phyloP scores from a whole-genome alignment of 2,888 invertebrate genomes.

The Glomeris marginata region DNA sequence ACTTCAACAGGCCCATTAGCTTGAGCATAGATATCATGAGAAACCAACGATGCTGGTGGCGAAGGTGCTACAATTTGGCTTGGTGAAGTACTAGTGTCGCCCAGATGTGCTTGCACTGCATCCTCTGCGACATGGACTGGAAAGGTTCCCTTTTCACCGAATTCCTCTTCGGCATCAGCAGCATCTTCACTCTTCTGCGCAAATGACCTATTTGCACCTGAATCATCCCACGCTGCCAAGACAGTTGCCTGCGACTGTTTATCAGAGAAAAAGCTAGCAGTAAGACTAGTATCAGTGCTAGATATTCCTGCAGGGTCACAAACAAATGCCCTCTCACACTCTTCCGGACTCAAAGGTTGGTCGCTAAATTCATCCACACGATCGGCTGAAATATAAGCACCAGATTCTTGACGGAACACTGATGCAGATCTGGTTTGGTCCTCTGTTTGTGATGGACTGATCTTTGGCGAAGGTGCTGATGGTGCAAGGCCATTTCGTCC shows the following conservation, averaged over 20 bases:
- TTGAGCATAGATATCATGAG: constrained; percentile 15
- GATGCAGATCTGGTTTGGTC: neutral
- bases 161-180: constrained; percentile 6
- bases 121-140: no score
- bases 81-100: neutral
- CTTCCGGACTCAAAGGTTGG: neutral
- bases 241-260: no score
- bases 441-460: neutral
- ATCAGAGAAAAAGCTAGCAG: neutral
- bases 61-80: no score
- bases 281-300: neutral
- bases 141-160: constrained; percentile 1
- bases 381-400: constrained; percentile 12
- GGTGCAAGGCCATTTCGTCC: constrained; percentile 1
- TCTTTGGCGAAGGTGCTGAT: neutral
- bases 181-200: neutral
- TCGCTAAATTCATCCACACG: constrained; percentile 11
- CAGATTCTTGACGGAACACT: constrained; percentile 14
- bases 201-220: neutral
- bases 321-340: neutral
- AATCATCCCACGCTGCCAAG: no score
- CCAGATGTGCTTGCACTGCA: no score
- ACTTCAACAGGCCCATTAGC: constrained; percentile 38
- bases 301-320: neutral
- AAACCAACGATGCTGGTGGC: neutral